Evolutionary conservation across 2,797 vertebrate species (phyloP), one percentile per base, ranked within the genome.

Genomic region (Ceryle rudis): DNA sequence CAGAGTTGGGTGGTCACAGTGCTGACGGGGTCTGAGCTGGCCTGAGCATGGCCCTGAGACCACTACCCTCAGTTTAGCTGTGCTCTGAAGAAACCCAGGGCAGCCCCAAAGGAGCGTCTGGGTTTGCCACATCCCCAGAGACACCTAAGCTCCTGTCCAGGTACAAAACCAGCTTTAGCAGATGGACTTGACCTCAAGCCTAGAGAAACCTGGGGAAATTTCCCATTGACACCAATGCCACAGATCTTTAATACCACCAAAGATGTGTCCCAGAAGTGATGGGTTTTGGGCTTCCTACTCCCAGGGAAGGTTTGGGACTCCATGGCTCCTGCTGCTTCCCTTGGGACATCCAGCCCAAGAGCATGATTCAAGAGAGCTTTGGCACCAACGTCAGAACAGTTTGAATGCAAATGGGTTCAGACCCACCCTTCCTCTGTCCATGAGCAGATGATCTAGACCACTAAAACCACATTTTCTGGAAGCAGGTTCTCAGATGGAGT

Each of bases 381-480:
- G 0, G 67, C 11, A 20, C 22, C 33, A 3, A 8, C 1, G 1
- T 1, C 0, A 0, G 44, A 64, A 67, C 3, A 1, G 12, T 64
- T 85, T 0, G 1, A 42, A 60, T 47, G 15, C 80, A 89, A 51
- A 23, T 0, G 0, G 54, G 13, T 37, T 84, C 52, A 75, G 80
- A 61, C 18, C 41, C 67, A 90, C 67, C 49, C 89, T 93, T 91
- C 64, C 73, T 13, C 6, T 54, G 78, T 14, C 67, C 58, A 20
- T 23, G 44, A 90, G 52, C 75, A 90, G 90, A 92, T 31, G 65
- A 75, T 94, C 89, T 91, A 94, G 73, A 91, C 86, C 86, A 94
- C 89, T 92, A 49, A 96, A 96, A 31, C 75, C 79, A 64, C 69
- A 37, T 93, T 96, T 96, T 95, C 91, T 94, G 94, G 91, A 96